Percentiles rank a stretch among this genome's conserved stretches.
phyloP scores from a whole-genome alignment of 2,888 invertebrate species.

The Drosophila lutescens region DNA sequence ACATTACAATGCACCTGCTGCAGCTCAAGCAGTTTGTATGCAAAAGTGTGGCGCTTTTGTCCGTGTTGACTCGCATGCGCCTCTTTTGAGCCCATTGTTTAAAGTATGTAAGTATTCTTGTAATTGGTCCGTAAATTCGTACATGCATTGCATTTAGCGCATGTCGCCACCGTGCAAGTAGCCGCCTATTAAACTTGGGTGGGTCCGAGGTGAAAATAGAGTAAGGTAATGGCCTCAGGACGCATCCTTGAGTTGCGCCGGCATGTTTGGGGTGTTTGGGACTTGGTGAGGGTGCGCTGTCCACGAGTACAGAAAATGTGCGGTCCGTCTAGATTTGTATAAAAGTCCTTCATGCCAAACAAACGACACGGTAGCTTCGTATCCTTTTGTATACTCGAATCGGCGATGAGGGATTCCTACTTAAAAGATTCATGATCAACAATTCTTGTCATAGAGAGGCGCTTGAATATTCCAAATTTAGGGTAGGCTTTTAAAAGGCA shows the following conservation, averaged over 20 bases:
- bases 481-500: too few species aligned
- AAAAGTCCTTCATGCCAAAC: constrained; percentile 5
- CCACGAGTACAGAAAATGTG: constrained; percentile 10
- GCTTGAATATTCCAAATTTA: background rate
- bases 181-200: constrained; percentile 10
- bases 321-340: constrained; percentile 12
- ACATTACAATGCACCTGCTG: background rate
- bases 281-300: background rate
- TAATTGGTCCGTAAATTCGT: constrained; percentile 13
- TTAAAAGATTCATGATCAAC: background rate
- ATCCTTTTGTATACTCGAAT: constrained; percentile 1
- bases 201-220: constrained; percentile 13
- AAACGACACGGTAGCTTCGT: background rate
- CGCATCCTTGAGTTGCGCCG: constrained; percentile 8
- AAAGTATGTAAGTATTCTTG: constrained; percentile 8
- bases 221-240: constrained; percentile 14
- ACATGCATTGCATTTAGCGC: constrained; percentile 7
- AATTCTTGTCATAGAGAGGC: background rate
- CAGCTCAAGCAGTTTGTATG: constrained; percentile 7
- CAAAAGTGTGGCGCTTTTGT: constrained; percentile 6
- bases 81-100: constrained; percentile 3
- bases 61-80: constrained; percentile 7
- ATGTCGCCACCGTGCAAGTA: constrained; percentile 1
- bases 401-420: constrained; percentile 2
- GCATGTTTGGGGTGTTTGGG: constrained; percentile 1